Percentiles rank a stretch among this genome's conserved stretches.
Evolutionary conservation across 2,113 vertebrate genomes (phyloP).

Genomic region (Megatriorchis doriae): DNA sequence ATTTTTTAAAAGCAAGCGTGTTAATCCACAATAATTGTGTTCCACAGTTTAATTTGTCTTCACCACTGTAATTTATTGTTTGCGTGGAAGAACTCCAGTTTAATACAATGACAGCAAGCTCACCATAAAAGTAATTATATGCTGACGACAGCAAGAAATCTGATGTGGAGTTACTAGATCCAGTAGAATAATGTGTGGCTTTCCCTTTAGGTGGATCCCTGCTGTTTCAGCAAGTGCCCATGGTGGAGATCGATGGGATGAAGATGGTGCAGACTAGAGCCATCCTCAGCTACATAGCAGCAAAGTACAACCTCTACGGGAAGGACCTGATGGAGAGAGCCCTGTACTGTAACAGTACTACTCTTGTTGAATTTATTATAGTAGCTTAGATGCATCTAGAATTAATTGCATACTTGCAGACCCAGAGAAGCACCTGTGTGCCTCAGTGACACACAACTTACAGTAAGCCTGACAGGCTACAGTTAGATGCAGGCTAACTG

Average conservation of each 20-base stretch:
- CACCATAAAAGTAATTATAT: not conserved
- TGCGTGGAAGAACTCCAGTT: not conserved
- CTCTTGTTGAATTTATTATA: not conserved
- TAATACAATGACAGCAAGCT: not conserved
- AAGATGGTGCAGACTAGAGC: slow-evolving; percentile 84
- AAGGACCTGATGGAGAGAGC: slow-evolving; percentile 81
- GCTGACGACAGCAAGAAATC: not conserved
- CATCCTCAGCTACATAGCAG: slow-evolving; percentile 84
- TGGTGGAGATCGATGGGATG: slow-evolving; percentile 91
- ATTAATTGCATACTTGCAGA: not conserved
- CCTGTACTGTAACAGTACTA: slow-evolving; percentile 66
- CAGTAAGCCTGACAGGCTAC: not conserved
- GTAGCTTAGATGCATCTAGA: not conserved
- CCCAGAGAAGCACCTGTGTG: not conserved
- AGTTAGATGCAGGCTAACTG: not conserved
- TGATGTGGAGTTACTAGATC: fast-evolving
- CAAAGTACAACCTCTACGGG: slow-evolving; percentile 84
- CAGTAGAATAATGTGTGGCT: not conserved
- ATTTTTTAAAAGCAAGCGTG: not conserved
- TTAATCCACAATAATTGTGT: not conserved
- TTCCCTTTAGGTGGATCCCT: slow-evolving; percentile 68
- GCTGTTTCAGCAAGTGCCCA: slow-evolving; percentile 87
- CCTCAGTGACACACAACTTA: not conserved
- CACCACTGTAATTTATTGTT: not conserved
- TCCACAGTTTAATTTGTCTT: not conserved